Evolutionary conservation across 2,113 vertebrate genomes (phyloP), one percentile per base, ranked within the genome.

Genomic region (Laticauda laticaudata): DNA sequence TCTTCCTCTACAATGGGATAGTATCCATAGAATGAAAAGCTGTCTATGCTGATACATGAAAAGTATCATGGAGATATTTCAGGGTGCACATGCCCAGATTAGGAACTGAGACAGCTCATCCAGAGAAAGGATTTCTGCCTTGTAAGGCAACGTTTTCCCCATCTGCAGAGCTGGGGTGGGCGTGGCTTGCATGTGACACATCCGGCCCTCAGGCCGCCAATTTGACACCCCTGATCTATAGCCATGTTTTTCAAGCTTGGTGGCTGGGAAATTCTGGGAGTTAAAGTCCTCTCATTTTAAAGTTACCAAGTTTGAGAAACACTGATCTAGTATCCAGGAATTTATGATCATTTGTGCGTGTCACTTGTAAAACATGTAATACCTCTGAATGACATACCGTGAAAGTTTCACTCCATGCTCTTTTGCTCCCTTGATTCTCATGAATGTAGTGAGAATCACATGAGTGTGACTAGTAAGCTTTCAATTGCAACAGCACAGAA

Each of bases 341-440:
- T 53, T 55, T 43, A 34, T 92, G 91, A n/a, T 87, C 91, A 69
- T 54, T 39, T 55, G n/a, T 43, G 57, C 0, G 81, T 64, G 91
- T 64, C 29, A 39, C 43, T 87, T 54, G 45, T 24, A 34, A 21
- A 88, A 88, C 21, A 5, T 26, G 34, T 34, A 61, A 45, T 45
- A 6, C 26, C 34, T 59, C 43, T 54, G 45, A 88, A 48, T 69
- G 91, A 69, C 29, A 23, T 39, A 12, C n/a, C 29, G 86, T 88
- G 57, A 92, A 88, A 2, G 12, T 88, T 14, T 23, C 85, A 87
- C 4, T n/a, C 24, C 29, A 54, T 87, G 57, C 86, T 54, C 23
- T 86, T 53, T 29, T 87, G 91, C 45, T 87, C 61, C 29, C 21
- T 92, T 86, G 59, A 21, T 45, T 54, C 91, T 53, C 56, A 53